Evolutionary conservation across 2,113 vertebrate species (phyloP), one percentile per base, ranked within the genome.

Genomic region (Atherinomorus stipes): DNA sequence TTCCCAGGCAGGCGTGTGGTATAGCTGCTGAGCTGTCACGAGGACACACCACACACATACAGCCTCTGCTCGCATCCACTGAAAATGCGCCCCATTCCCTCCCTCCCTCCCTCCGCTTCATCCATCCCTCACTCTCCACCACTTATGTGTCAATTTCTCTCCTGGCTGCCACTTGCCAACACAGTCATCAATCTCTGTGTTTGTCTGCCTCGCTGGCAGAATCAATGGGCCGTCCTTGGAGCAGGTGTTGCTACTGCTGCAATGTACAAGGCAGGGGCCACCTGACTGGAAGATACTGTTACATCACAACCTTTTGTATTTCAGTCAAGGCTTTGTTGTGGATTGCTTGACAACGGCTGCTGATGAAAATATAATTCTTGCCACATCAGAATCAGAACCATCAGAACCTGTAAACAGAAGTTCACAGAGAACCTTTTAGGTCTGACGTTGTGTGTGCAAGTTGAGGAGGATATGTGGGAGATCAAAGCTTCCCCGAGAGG

Each of bases 21-120:
- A 64, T 52, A 62, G 87, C 71, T 83, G 88, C 86, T 83, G 79
- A 90, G 84, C 84, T 87, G 90, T 90, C 88, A 92, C 85, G 78
- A 85, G 85, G 89, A 89, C 77, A 70, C 76, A 37, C 87, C 86
- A 71, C 80, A 85, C 86, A 85, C 74, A 51, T 79, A 34, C 31
- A 21, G 69, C 38, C 78, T 64, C 78, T 31, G 56, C 85, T 78
- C 34, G 6, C 77, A 70, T 80, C 61, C 61, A 60, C 57, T 52
- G 49, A 79, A 64, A 16, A 5, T 0, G 51, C 28, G 50, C 26
- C 6, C 3, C 47, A 19, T 18, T 13, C 52, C 58, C 66, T 59
- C 54, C 7, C 15, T 13, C 52, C 58, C 66, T 59, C 54, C 7
- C 15, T 40, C 23, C 0, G 4, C 76, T 64, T 64, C 18, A 2